A percentile compares a stretch with the other conserved stretches of the same genome.
These are phyloP conservation scores for Melanostigma gelatinosum DNA, from an alignment of 2,113 vertebrate species.

Conservation along the genomic window DNA sequence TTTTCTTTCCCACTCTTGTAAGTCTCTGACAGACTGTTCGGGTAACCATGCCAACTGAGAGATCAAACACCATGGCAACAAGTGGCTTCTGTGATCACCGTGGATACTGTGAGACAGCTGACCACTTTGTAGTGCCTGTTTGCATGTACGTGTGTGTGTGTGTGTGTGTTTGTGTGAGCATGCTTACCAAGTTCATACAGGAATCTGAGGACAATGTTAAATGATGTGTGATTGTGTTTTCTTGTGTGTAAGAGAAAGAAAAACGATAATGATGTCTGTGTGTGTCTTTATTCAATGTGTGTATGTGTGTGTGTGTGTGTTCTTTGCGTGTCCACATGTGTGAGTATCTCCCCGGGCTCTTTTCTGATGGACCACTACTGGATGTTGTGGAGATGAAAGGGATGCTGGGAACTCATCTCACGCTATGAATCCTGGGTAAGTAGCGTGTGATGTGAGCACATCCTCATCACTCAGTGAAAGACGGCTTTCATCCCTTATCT, in stretches of 20 bases:
- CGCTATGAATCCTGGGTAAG: constrained; percentile 81
- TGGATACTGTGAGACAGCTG: constrained; percentile 46
- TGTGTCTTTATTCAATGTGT: constrained; percentile 12
- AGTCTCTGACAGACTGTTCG: constrained; percentile 23
- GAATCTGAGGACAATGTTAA: constrained; percentile 18
- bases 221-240: constrained; percentile 3
- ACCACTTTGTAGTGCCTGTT: constrained; percentile 48
- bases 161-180: constrained; percentile 12
- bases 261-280: neutral
- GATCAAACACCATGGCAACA: constrained; percentile 61
- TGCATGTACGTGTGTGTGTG: constrained; percentile 23
- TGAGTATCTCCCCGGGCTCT: constrained; percentile 64
- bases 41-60: constrained; percentile 18
- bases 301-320: constrained; percentile 13
- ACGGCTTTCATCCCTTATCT: constrained; percentile 78
- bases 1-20: constrained; percentile 19
- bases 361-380: constrained; percentile 71
- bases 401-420: constrained; percentile 82
- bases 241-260: neutral
- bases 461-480: constrained; percentile 73
- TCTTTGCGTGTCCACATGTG: constrained; percentile 35
- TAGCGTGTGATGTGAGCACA: constrained; percentile 77
- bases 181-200: neutral
- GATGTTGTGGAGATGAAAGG: constrained; percentile 78
- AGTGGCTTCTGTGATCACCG: constrained; percentile 58